Evolutionary conservation across 1,140 invertebrate species (phyloP).

Genomic region (Lepidostoma basale): DNA sequence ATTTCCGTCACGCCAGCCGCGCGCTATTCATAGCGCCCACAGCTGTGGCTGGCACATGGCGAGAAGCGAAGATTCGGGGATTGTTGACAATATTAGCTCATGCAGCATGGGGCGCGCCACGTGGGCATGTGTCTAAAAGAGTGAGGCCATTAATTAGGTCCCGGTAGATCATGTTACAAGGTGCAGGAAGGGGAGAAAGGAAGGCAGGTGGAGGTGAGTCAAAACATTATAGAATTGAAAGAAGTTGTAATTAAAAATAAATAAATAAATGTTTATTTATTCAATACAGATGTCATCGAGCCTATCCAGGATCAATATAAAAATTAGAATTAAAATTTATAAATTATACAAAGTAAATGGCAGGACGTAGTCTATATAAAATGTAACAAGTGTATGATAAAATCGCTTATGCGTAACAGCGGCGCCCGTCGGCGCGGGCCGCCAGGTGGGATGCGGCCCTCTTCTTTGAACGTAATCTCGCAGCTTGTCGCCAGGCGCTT

Average conservation of each 20-base stretch:
- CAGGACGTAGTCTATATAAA: slow-evolving; percentile 46
- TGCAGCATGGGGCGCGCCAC: background rate
- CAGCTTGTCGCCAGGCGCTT: slow-evolving; percentile 80
- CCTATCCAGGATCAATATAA: slow-evolving; percentile 45
- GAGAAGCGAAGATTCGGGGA: background rate
- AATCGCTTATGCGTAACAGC: slow-evolving; percentile 51
- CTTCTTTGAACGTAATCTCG: slow-evolving; percentile 77
- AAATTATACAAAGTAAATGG: slow-evolving; percentile 47
- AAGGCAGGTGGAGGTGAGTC: background rate
- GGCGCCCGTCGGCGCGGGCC: slow-evolving; percentile 85
- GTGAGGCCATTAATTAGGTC: background rate
- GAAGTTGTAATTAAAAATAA: slow-evolving; percentile 46
- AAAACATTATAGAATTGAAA: slow-evolving; percentile 31
- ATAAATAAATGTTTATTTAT: slow-evolving; percentile 47
- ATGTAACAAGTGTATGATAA: slow-evolving; percentile 47
- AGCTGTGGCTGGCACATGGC: slow-evolving; percentile 16
- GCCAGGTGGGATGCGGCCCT: slow-evolving; percentile 88
- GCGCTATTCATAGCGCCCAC: slow-evolving; percentile 7
- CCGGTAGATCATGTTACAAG: slow-evolving; percentile 7
- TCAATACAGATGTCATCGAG: slow-evolving; percentile 44
- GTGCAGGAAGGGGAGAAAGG: background rate
- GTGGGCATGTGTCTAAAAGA: background rate
- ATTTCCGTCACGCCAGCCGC: background rate
- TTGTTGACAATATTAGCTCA: slow-evolving; percentile 21
- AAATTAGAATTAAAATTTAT: slow-evolving; percentile 47